phyloP scores from a whole-genome alignment of 2,113 vertebrate species.

The Brachirus orientalis region DNA sequence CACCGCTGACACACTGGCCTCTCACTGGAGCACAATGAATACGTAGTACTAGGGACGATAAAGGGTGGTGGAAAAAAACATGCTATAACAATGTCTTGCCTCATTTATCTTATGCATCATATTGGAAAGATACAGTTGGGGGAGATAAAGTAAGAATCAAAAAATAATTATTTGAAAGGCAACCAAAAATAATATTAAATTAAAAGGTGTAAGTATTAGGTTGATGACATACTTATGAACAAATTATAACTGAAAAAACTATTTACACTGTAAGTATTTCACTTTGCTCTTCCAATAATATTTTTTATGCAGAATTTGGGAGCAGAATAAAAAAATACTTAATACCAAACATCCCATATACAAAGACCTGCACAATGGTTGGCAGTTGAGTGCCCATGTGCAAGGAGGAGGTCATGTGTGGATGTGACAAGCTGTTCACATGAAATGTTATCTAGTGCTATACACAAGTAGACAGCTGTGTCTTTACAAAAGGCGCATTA shows the following conservation, averaged over 20 bases:
- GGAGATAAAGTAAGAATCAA: background rate
- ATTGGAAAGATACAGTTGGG: background rate
- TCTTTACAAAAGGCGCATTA: conserved; percentile 66
- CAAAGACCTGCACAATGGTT: conserved; percentile 49
- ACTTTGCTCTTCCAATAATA: background rate
- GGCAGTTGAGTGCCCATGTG: conserved; percentile 28
- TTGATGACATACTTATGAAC: background rate
- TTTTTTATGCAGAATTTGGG: background rate
- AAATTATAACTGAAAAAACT: background rate
- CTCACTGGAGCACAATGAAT: conserved; percentile 51
- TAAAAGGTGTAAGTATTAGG: background rate
- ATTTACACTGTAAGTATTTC: background rate
- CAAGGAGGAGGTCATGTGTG: conserved; percentile 46
- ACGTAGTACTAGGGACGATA: conserved; percentile 7
- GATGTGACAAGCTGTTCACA: conserved; percentile 69
- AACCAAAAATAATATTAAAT: background rate
- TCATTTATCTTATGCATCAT: background rate
- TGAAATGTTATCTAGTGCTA: conserved; percentile 72
- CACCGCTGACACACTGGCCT: conserved; percentile 58
- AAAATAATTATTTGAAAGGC: background rate
- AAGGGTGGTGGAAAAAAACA: background rate
- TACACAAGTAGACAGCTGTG: conserved; percentile 73
- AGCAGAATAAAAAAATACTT: background rate
- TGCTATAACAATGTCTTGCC: conserved; percentile 14
- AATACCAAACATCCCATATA: background rate